Evolutionary conservation across 2,888 invertebrate genomes (phyloP), one percentile per base, ranked within the genome.

Genomic region (Heliconius hortense): DNA sequence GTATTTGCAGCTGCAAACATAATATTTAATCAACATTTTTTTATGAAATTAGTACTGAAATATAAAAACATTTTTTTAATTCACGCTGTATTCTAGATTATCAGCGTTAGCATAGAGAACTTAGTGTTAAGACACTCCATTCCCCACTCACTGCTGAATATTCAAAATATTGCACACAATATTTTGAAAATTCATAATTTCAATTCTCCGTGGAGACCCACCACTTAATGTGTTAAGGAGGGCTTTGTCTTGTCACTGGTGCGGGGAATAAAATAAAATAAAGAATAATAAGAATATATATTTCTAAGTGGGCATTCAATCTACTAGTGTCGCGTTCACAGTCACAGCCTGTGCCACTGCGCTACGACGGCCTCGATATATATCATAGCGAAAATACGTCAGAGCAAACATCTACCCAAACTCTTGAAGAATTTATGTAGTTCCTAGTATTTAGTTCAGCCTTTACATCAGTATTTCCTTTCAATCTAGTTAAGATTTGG

Each of bases 401-500:
- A 53, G 21, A 21, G 2, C n/a, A 31, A 63, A 63, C 8, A 63
- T 63, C 21, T 31, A 35, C 5, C 4, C 5, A 66, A 39, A 66
- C 8, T 24, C 24, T 24, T 66, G 28, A 66, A 66, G 39, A 64
- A 31, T 68, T n/a, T 53, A 28, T 53, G 11, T 67, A 67, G 31
- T 56, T 69, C 13, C 3, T 53, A 56, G 13, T 13, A 26, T 35
- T n/a, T n/a, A 69, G 21, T 10, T 56, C 24, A 69, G 62, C 18
- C 5, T 53, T 35, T n/a, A 48, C 60, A 48, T 69, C 53, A n/a
- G 53, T 69, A 74, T 74, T 63, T 69, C 62, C 69, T 69, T 69
- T 63, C 62, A 69, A 74, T 74, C 31, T 62, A 56, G 28, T 62
- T 48, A 15, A 74, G 59, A 43, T 71, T 71, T 69, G 74, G 74